Evolutionary conservation across 1,140 invertebrate genomes (phyloP).

Genomic region (Orius insidiosus): DNA sequence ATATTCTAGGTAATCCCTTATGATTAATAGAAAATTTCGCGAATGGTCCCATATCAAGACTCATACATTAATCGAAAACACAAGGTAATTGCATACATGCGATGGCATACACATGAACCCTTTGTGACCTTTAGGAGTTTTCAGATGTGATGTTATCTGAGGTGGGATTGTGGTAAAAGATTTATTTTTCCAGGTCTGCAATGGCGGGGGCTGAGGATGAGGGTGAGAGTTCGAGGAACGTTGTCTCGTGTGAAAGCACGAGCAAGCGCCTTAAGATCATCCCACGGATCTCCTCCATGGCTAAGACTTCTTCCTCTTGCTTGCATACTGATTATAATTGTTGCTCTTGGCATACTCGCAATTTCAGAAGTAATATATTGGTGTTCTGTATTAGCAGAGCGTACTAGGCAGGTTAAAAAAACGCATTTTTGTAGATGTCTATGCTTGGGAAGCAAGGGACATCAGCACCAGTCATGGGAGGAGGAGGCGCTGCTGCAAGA

Average conservation of each 20-base stretch:
- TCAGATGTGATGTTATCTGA: not conserved
- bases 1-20: no score
- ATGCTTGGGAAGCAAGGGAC: conserved; percentile 15
- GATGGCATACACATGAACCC: not conserved
- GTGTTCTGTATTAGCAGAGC: not conserved
- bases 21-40: not conserved
- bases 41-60: not conserved
- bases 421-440: conserved; percentile 15
- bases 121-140: not conserved
- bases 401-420: not conserved
- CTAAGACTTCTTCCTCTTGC: conserved; percentile 18
- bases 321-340: conserved; percentile 18
- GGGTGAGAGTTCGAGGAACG: conserved; percentile 18
- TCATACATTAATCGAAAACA: not conserved
- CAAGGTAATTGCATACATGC: not conserved
- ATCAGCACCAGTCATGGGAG: conserved; percentile 4
- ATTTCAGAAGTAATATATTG: conserved; percentile 17
- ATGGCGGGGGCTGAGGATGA: conserved; percentile 17
- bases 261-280: conserved; percentile 10
- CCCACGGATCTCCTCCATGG: conserved; percentile 15
- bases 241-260: conserved; percentile 16
- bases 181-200: conserved; percentile 8
- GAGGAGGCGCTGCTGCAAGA: conserved; percentile 17
- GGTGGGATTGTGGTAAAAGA: not conserved
- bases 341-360: conserved; percentile 18